These are phyloP conservation scores for Xiphorhynchus elegans DNA, from an alignment of 2,113 vertebrate genomes.

Conservation along the genomic window DNA sequence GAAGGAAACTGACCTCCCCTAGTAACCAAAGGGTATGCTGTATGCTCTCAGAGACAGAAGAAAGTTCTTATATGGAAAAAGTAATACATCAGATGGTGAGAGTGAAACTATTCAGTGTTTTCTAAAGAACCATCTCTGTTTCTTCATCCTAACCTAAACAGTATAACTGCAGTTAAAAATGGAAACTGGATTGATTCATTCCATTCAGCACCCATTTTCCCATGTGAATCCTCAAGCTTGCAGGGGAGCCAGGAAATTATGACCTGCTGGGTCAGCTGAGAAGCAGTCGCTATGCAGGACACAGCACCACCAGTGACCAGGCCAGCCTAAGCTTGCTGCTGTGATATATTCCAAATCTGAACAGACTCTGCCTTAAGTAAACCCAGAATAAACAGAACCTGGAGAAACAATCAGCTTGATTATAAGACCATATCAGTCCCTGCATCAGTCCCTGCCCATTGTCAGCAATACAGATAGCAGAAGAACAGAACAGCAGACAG, in stretches of 20 bases:
- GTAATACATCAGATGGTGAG: neutral
- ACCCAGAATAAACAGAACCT: neutral
- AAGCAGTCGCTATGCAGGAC: neutral
- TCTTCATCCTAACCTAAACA: neutral
- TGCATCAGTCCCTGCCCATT: neutral
- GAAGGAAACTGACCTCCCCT: neutral
- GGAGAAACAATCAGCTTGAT: neutral
- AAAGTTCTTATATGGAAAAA: neutral
- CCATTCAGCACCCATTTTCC: neutral
- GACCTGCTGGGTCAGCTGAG: constrained; percentile 6
- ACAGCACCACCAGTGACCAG: neutral
- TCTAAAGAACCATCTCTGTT: neutral
- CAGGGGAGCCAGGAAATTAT: neutral
- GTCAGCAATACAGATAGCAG: neutral
- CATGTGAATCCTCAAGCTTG: neutral
- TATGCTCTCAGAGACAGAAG: neutral
- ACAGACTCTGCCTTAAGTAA: neutral
- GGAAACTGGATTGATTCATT: neutral
- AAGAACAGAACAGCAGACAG: neutral
- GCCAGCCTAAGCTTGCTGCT: neutral
- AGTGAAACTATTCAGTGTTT: neutral
- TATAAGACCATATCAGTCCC: neutral
- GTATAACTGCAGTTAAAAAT: constrained; percentile 10
- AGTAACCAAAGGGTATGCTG: neutral
- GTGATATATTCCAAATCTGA: neutral